A percentile compares a stretch with the other conserved stretches of the same genome.
Evolutionary conservation across 2,888 invertebrate species (phyloP).

Genomic region (Crepidodera aurea): DNA sequence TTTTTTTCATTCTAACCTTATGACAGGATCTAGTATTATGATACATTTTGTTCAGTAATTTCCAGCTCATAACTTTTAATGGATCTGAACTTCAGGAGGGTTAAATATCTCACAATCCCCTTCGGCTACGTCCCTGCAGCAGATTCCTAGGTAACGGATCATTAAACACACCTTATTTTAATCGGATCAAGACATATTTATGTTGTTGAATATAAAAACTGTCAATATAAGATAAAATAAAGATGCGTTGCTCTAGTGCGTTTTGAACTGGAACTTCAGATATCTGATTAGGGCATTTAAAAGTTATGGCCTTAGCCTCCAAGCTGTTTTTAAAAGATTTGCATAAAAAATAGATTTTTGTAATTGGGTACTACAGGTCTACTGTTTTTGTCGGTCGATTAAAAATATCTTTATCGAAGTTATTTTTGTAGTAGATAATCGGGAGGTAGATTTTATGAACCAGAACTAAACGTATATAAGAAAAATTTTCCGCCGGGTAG

Average conservation of each 20-base stretch:
- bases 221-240: background rate
- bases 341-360: background rate
- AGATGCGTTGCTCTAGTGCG: slow-evolving; percentile 1
- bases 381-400: background rate
- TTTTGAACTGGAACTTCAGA: background rate
- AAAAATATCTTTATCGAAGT: background rate
- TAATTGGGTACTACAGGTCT: background rate
- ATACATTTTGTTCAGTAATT: too few species aligned
- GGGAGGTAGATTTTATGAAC: too few species aligned
- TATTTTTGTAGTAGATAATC: too few species aligned
- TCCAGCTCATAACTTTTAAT: too few species aligned
- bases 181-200: slow-evolving; percentile 13
- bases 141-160: slow-evolving; percentile 7
- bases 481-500: too few species aligned
- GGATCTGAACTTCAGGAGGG: too few species aligned
- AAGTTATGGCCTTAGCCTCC: background rate
- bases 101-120: too few species aligned
- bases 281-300: background rate
- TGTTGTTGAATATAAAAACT: slow-evolving; percentile 1
- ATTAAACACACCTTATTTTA: slow-evolving; percentile 15
- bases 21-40: too few species aligned
- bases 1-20: too few species aligned
- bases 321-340: background rate
- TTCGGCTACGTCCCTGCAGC: background rate
- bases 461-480: too few species aligned